Conservation (phyloP, 2,888 invertebrate genomes). For the Cancer borealis region DNA sequence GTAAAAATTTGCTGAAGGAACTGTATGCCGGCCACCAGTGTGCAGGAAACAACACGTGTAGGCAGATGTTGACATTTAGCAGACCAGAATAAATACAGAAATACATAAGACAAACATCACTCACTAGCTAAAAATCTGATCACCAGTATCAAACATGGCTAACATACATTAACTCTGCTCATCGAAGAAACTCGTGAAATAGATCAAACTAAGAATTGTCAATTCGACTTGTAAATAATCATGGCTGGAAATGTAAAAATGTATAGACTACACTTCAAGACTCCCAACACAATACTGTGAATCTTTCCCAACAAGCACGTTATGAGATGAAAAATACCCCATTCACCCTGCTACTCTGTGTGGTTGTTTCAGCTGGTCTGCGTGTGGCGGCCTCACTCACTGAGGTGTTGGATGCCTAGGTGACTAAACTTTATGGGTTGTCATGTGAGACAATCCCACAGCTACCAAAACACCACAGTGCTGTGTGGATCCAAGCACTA, state of each 20-base stretch:
- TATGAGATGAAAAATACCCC: neutral
- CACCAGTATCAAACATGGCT: slow-evolving; percentile 34
- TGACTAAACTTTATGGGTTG: neutral
- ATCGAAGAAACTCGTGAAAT: neutral
- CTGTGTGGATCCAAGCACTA: neutral
- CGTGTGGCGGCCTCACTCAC: neutral
- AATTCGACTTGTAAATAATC: neutral
- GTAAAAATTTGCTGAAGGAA: slow-evolving; percentile 41
- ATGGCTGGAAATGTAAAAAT: neutral
- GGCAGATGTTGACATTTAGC: slow-evolving; percentile 41
- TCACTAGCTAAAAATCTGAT: slow-evolving; percentile 29
- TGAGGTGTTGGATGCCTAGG: neutral
- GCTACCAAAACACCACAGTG: slow-evolving; percentile 3
- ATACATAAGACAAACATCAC: slow-evolving; percentile 44
- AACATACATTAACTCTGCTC: slow-evolving; percentile 1
- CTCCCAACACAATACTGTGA: neutral
- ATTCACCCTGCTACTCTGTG: neutral
- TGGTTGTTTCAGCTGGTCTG: slow-evolving; percentile 18
- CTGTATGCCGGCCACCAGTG: slow-evolving; percentile 41
- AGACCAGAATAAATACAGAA: slow-evolving; percentile 41
- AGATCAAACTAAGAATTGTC: neutral
- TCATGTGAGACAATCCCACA: neutral
- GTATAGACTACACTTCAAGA: neutral
- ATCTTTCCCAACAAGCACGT: slow-evolving; percentile 14
- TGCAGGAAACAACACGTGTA: slow-evolving; percentile 38